phyloP scores from a whole-genome alignment of 2,888 invertebrate genomes.

The Lasioglossum malachurum region DNA sequence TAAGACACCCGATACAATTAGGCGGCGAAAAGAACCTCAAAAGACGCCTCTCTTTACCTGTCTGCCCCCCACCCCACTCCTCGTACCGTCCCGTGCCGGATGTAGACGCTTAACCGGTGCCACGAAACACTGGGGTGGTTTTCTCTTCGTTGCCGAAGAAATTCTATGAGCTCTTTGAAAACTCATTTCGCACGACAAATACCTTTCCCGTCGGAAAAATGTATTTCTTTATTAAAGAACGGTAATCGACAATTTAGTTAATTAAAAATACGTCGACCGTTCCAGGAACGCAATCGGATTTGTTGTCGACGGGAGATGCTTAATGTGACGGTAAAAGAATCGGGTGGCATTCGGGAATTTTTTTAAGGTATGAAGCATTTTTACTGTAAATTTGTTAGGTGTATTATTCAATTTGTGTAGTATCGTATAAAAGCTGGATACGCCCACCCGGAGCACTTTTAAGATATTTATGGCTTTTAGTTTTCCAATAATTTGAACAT shows the following conservation, averaged over 20 bases:
- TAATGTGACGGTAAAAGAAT: neutral
- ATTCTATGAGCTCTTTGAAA: slow-evolving; percentile 4
- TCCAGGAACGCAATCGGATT: neutral
- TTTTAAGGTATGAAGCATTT: neutral
- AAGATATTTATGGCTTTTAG: no score
- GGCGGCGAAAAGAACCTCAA: slow-evolving; percentile 82
- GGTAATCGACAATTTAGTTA: neutral
- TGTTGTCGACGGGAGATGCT: neutral
- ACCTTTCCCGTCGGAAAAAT: neutral
- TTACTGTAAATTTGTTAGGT: neutral
- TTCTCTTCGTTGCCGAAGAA: slow-evolving; percentile 11
- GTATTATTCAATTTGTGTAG: neutral
- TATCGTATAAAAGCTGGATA: no score
- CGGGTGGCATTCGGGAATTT: neutral
- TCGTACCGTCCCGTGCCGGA: slow-evolving; percentile 3
- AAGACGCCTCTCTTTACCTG: slow-evolving; percentile 72
- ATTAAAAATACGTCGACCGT: neutral
- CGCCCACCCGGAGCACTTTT: no score
- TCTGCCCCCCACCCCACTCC: neutral
- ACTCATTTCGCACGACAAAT: neutral
- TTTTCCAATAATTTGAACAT: no score
- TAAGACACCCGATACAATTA: slow-evolving; percentile 84
- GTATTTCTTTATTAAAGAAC: neutral
- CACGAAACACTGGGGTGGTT: slow-evolving; percentile 3
- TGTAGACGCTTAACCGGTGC: slow-evolving; percentile 43